A percentile compares a stretch with the other conserved stretches of the same genome.
Evolutionary conservation across 2,113 vertebrate species (phyloP).

Genomic region (Rhabdornis inornatus): DNA sequence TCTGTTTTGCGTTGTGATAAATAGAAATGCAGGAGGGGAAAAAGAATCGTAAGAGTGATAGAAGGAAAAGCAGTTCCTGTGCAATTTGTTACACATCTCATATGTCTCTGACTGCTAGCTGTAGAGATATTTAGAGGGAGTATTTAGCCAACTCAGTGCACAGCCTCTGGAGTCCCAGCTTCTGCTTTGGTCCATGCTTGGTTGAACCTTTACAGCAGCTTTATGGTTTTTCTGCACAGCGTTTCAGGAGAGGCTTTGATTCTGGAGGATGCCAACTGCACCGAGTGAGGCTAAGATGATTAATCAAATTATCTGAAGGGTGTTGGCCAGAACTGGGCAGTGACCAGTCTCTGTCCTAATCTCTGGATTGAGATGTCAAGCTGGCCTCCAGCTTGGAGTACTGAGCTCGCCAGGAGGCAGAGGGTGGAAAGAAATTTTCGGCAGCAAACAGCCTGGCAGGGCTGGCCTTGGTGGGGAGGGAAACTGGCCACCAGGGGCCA

Average conservation of each 20-base stretch:
- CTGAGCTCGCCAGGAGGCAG: neutral
- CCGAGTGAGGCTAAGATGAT: conserved; percentile 22
- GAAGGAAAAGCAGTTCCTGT: conserved; percentile 37
- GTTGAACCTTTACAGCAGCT: conserved; percentile 35
- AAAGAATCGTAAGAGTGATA: neutral
- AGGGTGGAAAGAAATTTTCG: neutral
- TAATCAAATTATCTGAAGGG: conserved; percentile 55
- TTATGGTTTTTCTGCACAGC: neutral
- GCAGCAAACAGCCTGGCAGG: neutral
- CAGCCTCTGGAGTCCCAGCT: neutral
- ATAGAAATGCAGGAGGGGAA: neutral
- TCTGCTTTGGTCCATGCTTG: conserved; percentile 54
- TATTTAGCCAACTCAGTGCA: conserved; percentile 12
- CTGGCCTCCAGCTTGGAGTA: neutral
- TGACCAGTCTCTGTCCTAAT: conserved; percentile 42
- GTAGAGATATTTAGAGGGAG: conserved; percentile 26
- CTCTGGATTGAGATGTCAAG: conserved; percentile 51
- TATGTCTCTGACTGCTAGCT: conserved; percentile 32
- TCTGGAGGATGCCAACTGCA: conserved; percentile 24
- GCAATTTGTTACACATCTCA: conserved; percentile 52
- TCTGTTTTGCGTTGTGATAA: neutral
- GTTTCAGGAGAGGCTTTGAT: conserved; percentile 11
- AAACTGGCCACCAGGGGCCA: neutral
- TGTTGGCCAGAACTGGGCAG: conserved; percentile 24
- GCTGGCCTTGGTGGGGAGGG: neutral